phyloP scores from a whole-genome alignment of 2,797 vertebrate species.

The Propithecus deckenii region DNA sequence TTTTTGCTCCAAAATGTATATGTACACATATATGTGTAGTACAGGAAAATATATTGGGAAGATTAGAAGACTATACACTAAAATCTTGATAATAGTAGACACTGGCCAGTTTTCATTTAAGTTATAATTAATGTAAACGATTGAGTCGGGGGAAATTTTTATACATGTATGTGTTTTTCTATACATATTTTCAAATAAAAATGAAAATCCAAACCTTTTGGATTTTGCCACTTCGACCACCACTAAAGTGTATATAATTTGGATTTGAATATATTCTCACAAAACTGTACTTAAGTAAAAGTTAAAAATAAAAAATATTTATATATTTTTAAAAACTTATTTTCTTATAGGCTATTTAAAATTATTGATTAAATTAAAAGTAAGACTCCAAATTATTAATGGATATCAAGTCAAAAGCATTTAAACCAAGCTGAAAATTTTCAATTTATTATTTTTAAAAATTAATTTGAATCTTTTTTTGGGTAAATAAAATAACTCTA shows the following conservation, averaged over 20 bases:
- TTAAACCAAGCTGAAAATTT: neutral
- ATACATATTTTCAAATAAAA: slow-evolving; percentile 4
- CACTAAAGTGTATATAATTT: neutral
- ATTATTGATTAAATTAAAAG: neutral
- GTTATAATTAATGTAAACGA: neutral
- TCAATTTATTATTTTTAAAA: neutral
- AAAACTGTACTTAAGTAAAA: slow-evolving; percentile 8
- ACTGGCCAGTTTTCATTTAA: neutral
- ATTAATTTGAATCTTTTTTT: neutral
- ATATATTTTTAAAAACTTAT: neutral
- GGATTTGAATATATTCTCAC: slow-evolving; percentile 16
- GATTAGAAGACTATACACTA: neutral
- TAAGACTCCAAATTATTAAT: neutral
- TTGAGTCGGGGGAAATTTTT: neutral
- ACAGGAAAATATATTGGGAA: neutral
- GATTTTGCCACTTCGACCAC: neutral
- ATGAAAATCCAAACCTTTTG: neutral
- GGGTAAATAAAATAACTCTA: neutral
- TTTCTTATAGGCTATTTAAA: neutral
- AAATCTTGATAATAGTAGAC: neutral
- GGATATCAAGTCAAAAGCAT: neutral
- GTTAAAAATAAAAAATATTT: neutral
- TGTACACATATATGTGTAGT: neutral
- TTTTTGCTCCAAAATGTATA: neutral
- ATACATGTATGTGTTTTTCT: neutral